Percentiles rank a stretch among this genome's conserved stretches.
Conservation (phyloP, 2,797 vertebrate species). For the Apodemus agrarius region DNA sequence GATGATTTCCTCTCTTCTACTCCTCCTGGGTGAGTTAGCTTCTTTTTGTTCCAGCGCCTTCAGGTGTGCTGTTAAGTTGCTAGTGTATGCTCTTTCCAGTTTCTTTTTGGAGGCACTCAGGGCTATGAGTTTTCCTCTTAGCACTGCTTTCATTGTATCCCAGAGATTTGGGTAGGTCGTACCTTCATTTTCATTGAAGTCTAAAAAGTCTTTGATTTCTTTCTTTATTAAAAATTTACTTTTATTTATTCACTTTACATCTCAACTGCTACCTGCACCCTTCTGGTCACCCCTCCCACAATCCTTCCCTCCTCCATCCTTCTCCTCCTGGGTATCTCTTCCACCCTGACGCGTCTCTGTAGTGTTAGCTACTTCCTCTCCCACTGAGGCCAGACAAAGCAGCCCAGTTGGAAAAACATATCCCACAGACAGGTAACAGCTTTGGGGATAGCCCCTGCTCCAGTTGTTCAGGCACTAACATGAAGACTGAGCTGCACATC, state of each 20-base stretch:
- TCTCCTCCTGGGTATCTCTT: background rate
- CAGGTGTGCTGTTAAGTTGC: too few relatives aligned
- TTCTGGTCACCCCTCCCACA: background rate
- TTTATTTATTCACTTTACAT: background rate
- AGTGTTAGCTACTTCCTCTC: background rate
- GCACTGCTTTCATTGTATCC: too few relatives aligned
- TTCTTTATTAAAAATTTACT: background rate
- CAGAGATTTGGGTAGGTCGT: too few relatives aligned
- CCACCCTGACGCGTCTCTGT: background rate
- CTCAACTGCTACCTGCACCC: background rate
- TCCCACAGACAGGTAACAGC: background rate
- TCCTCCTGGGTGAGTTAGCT: too few relatives aligned
- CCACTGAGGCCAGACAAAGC: background rate
- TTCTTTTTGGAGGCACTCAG: too few relatives aligned
- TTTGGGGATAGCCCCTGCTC: background rate
- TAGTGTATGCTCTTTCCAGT: too few relatives aligned
- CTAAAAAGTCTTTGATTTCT: too few relatives aligned
- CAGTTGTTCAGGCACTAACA: background rate
- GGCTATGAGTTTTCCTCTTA: too few relatives aligned
- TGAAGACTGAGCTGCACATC: background rate
- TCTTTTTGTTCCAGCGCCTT: too few relatives aligned
- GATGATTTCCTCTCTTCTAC: too few relatives aligned
- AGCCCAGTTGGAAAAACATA: background rate
- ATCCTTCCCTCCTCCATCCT: background rate
- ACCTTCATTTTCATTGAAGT: too few relatives aligned